Evolutionary conservation across 92 coral and sea anemone genomes (phyloP).

Genomic region (Heliopora coerulea): DNA sequence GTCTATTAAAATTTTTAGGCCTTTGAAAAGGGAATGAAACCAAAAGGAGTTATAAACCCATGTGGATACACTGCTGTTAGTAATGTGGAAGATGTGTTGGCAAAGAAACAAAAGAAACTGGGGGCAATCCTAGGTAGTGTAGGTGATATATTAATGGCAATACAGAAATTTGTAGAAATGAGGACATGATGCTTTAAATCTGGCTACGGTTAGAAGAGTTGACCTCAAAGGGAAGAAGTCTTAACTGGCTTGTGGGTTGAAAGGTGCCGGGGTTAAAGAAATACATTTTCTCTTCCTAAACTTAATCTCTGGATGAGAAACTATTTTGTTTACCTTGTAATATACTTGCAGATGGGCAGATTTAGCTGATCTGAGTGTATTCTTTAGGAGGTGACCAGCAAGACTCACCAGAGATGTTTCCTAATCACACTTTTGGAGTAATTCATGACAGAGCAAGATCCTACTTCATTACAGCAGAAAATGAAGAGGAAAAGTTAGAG

Average conservation of each 20-base stretch:
- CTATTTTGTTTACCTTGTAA: too few species aligned
- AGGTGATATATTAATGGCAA: too few species aligned
- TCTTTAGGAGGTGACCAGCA: slow-evolving; percentile 69
- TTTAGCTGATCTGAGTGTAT: not conserved
- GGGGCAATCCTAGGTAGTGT: slow-evolving; percentile 81
- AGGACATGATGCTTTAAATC: too few species aligned
- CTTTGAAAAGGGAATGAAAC: slow-evolving; percentile 79
- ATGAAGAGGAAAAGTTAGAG: slow-evolving; percentile 73
- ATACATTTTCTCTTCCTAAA: too few species aligned
- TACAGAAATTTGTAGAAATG: too few species aligned
- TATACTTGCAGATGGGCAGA: too few species aligned
- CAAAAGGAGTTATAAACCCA: slow-evolving; percentile 79
- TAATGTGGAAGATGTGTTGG: slow-evolving; percentile 61
- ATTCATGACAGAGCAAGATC: slow-evolving; percentile 75
- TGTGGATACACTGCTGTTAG: slow-evolving; percentile 76
- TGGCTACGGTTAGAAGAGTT: too few species aligned
- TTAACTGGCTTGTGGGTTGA: too few species aligned
- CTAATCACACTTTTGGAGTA: slow-evolving; percentile 86
- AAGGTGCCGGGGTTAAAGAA: too few species aligned
- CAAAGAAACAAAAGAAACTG: slow-evolving; percentile 62
- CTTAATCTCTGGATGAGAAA: too few species aligned
- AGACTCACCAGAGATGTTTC: slow-evolving; percentile 76
- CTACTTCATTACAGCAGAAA: slow-evolving; percentile 79
- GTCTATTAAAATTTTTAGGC: slow-evolving; percentile 57
- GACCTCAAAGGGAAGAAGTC: too few species aligned